Evolutionary conservation across 2,888 invertebrate genomes (phyloP), one percentile per base, ranked within the genome.

Genomic region (Agonopterix heracliana): DNA sequence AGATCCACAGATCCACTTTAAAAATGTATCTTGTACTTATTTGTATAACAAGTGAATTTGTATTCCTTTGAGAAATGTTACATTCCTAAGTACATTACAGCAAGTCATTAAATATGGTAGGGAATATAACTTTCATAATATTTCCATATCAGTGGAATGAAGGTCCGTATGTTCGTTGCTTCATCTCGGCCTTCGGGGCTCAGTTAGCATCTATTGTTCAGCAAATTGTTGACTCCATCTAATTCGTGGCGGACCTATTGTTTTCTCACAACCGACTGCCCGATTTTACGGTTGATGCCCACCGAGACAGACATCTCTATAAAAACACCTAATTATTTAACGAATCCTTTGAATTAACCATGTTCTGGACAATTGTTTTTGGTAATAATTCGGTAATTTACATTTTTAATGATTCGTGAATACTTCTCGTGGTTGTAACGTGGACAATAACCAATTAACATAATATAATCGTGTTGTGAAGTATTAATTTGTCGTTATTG

Each of bases 191-290:
- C 86, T 86, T 85, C 83, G 68, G 69, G 76, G 73, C 71, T 81
- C 76, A 74, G 76, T 81, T 79, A 76, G 71, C 77, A 71, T 75
- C 78, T 74, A 87, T 86, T 86, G 85, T 86, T 82, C 60, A 73
- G 70, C 64, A 78, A 84, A 82, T 80, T 74, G 75, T 75, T 74
- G 73, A 78, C 77, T 79, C 78, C 72, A 78, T 75, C 78, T 83
- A 83, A 83, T 82, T 79, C 68, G 75, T 73, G 66, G 70, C 72
- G 67, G 61, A 65, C 50, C 79, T 63, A 86, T 85, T 87, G 86
- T 86, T 74, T 79, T 68, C 60, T 26, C 66, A 70, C 66, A 67
- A 14, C 61, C 64, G 54, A 62, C 57, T 72, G 75, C 71, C 71
- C 75, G 79, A 83, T 81, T 83, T 83, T 76, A 80, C 77, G 79